Evolutionary conservation across 2,113 vertebrate genomes (phyloP), one percentile per base, ranked within the genome.

Genomic region (Malurus elegans): DNA sequence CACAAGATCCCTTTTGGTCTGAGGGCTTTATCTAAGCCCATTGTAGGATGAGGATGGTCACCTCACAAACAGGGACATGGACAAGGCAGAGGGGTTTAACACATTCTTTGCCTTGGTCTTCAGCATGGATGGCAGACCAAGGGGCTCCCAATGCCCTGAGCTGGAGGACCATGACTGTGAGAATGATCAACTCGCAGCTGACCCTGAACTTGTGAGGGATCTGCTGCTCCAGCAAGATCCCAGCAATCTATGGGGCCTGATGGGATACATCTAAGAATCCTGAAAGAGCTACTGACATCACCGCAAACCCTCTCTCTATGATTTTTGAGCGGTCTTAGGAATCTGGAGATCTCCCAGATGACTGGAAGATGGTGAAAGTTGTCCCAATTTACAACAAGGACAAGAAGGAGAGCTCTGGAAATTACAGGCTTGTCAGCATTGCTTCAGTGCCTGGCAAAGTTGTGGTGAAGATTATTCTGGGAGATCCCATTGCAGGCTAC

Each of bases 141-240:
- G 21, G 36, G 21, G 0, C 0, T 75, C 25, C 44, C 34, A 31
- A 34, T 29, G 16, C 36, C 17, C 36, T 67, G 44, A 67, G 7
- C 53, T 50, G 44, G 36, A 25, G 10, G 13, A 51, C 6, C 14
- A 21, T 26, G 53, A 32, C 53, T 51, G 26, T 0, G 0, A 56
- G 44, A 75, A 25, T 36, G 26, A 53, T 45, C 32, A 45, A 1
- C 4, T 36, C 36, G 12, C 45, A 60, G 6, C 14, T 23, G 45
- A 28, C 6, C 14, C 18, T 60, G 36, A 32, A 44, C 11, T 7
- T 60, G 5, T 69, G 18, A 6, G 5, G 32, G 32, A 67, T 58
- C 36, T 67, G 20, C 62, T 67, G 53, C 53, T 51, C 44, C 51
- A 75, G 44, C 1, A 0, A 4, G 20, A 50, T 66, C 36, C 36